Evolutionary conservation across 2,113 vertebrate genomes (phyloP).

Genomic region (Festucalex cinctus): DNA sequence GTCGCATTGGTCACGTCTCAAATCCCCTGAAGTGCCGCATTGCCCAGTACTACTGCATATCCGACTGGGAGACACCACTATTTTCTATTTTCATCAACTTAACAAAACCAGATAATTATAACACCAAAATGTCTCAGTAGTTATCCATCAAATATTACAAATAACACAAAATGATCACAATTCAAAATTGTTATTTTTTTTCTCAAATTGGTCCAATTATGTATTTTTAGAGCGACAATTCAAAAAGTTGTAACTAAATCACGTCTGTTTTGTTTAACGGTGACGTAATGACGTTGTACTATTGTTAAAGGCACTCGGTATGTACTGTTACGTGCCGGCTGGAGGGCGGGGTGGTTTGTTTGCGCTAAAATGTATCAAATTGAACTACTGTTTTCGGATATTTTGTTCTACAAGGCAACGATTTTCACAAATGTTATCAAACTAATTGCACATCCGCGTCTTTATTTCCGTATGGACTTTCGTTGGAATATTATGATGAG

Average conservation of each 20-base stretch:
- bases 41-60: not conserved
- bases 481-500: not conserved
- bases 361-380: not conserved
- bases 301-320: slow-evolving; percentile 25
- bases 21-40: slow-evolving; percentile 14
- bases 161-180: not conserved
- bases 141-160: not conserved
- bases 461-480: not conserved
- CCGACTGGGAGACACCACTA: slow-evolving; percentile 20
- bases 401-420: not conserved
- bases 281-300: slow-evolving; percentile 35
- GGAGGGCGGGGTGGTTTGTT: not conserved
- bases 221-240: not conserved
- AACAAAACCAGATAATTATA: not conserved
- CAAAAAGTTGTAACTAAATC: not conserved
- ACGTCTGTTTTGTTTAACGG: slow-evolving; percentile 30
- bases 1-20: slow-evolving; percentile 33
- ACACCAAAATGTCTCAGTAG: not conserved
- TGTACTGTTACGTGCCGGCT: accelerated
- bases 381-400: accelerated
- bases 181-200: not conserved
- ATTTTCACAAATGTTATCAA: not conserved
- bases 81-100: not conserved
- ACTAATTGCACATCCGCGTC: not conserved
- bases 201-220: not conserved